Percentiles rank a stretch among this genome's conserved stretches.
These are phyloP conservation scores for Eidolon dupreanum DNA, from an alignment of 2,797 vertebrate genomes.

Conservation along the genomic window DNA sequence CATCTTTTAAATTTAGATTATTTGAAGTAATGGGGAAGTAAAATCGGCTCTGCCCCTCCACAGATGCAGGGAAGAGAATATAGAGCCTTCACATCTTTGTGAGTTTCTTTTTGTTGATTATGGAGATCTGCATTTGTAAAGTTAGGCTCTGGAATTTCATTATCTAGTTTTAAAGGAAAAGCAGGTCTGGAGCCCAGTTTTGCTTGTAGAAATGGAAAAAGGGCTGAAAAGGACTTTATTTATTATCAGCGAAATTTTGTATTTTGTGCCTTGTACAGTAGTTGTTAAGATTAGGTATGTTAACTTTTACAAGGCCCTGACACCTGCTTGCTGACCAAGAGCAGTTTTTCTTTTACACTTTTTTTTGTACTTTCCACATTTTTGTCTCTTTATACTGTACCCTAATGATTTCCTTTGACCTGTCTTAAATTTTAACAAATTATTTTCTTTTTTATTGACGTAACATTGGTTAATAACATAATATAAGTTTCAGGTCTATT, in stretches of 20 bases:
- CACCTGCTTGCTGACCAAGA: neutral
- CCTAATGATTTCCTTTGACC: neutral
- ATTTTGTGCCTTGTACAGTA: constrained; percentile 15
- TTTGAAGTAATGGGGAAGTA: constrained; percentile 41
- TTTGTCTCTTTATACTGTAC: neutral
- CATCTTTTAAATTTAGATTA: constrained; percentile 36
- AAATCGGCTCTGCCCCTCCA: constrained; percentile 2
- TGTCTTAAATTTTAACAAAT: constrained; percentile 5
- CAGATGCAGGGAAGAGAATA: neutral
- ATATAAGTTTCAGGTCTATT: neutral
- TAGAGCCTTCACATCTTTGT: neutral
- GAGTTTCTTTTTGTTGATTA: constrained; percentile 35
- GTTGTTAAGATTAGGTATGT: constrained; percentile 3
- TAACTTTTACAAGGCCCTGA: neutral
- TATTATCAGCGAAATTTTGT: neutral
- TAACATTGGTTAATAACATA: neutral
- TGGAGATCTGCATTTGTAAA: constrained; percentile 55
- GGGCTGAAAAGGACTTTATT: neutral
- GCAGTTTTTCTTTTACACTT: neutral
- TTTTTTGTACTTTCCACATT: neutral
- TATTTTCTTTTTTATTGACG: neutral
- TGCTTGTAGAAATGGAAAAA: constrained; percentile 20
- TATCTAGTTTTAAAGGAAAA: constrained; percentile 37
- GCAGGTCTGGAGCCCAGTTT: neutral
- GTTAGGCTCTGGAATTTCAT: constrained; percentile 30